phyloP scores from a whole-genome alignment of 2,797 vertebrate genomes.

The Argyrosomus regius region DNA sequence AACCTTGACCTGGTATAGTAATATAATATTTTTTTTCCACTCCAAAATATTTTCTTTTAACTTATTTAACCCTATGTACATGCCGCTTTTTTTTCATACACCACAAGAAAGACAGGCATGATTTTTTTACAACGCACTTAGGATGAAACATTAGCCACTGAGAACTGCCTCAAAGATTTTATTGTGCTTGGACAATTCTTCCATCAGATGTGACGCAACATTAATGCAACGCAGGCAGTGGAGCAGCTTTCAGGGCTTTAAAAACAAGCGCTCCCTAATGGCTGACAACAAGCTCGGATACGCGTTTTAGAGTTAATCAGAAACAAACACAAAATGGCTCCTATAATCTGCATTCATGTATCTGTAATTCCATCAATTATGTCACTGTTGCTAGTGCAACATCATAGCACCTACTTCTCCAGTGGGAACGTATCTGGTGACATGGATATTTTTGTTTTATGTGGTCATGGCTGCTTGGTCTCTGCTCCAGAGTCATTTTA shows the following conservation, averaged over 20 bases:
- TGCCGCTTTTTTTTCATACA: not conserved
- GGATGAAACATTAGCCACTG: slow-evolving; percentile 13
- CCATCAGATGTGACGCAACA: slow-evolving; percentile 51
- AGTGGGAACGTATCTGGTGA: not conserved
- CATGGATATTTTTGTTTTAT: not conserved
- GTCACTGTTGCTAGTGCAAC: not conserved
- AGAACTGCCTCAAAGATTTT: slow-evolving; percentile 17
- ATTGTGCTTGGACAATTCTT: slow-evolving; percentile 31
- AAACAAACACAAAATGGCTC: not conserved
- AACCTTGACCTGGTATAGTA: not conserved
- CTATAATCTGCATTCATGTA: not conserved
- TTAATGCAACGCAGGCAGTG: slow-evolving; percentile 18
- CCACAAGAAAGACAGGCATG: not conserved
- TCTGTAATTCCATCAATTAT: not conserved
- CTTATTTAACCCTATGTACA: not conserved
- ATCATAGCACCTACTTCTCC: not conserved
- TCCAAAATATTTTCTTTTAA: not conserved
- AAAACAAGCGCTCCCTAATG: slow-evolving; percentile 19
- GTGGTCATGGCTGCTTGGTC: not conserved
- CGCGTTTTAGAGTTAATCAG: not conserved
- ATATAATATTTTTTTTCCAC: not conserved
- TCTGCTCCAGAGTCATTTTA: not conserved
- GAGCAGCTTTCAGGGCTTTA: slow-evolving; percentile 21
- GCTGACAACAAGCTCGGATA: not conserved
- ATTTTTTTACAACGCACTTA: slow-evolving; percentile 14